Evolutionary conservation across 2,888 invertebrate species (phyloP), one percentile per base, ranked within the genome.

Genomic region (Fragum whitleyi): DNA sequence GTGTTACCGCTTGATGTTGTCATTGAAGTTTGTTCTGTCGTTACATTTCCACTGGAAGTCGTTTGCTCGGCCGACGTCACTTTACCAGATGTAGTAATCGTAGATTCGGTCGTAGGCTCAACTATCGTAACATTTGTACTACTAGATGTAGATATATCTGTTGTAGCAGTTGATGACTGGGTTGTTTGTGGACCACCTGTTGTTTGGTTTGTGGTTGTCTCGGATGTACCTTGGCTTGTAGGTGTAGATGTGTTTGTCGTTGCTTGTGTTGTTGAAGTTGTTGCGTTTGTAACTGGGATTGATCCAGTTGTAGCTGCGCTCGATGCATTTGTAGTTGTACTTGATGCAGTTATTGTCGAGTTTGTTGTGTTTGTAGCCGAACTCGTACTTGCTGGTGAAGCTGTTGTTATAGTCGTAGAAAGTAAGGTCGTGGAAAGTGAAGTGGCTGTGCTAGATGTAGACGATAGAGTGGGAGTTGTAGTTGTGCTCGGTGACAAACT

Each of bases 231-330:
- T 26, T 62, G 73, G n/a, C 78, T 77, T 9, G 79, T 77, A 19
- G 74, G 61, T 28, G 77, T 57, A 6, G 65, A 70, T 16, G 55
- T 14, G 5, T 11, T 70, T 19, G 71, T 72, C 7, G 23, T 26
- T 9, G 28, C 26, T 0, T 47, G 36, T 36, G 78, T 74, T 29
- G 62, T 74, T 36, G 69, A 53, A 32, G 69, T 67, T 19, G 73
- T 62, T 14, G 72, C 77, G 28, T 81, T 79, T 2, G 81, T 77
- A 23, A 69, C 57, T 23, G 77, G 65, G 7, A 59, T 79, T 16
- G 62, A 42, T 21, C 67, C 28, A 16, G 79, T 73, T n/a, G 78
- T 57, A 19, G 47, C 47, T 9, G 47, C 2, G 14, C 7, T 57
- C 16, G 67, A 39, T 6, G 67, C 1, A 19, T 39, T 51, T 21